phyloP scores from a whole-genome alignment of 2,888 invertebrate species.

The Phrixothrix hirtus region DNA sequence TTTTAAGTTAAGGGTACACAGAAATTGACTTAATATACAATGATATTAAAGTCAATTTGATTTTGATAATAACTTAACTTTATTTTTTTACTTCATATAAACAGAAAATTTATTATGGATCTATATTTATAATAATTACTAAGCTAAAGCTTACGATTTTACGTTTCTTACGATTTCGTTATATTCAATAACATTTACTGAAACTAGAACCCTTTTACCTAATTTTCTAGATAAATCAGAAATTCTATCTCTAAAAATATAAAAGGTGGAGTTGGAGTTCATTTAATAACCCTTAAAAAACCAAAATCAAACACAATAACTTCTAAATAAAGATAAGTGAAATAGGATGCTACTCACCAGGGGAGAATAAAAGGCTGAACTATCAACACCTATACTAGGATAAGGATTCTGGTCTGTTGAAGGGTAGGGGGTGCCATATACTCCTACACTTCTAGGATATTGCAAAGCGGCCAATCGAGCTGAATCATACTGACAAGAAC shows the following conservation, averaged over 20 bases:
- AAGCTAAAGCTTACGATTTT: too few species aligned
- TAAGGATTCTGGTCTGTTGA: constrained; percentile 92
- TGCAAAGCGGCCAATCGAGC: constrained; percentile 81
- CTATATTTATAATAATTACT: too few species aligned
- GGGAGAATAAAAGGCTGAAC: constrained; percentile 93
- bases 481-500: constrained; percentile 92
- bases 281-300: constrained; percentile 16
- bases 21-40: too few species aligned
- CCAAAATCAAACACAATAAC: constrained; percentile 35
- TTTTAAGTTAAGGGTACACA: too few species aligned
- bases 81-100: too few species aligned
- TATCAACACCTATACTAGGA: constrained; percentile 90
- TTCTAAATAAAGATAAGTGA: constrained; percentile 38
- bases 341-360: constrained; percentile 72
- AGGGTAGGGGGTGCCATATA: constrained; percentile 86
- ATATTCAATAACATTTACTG: neutral
- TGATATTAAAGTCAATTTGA: too few species aligned
- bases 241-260: constrained; percentile 4
- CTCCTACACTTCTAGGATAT: constrained; percentile 80
- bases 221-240: constrained; percentile 1
- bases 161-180: neutral
- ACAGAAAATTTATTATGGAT: too few species aligned
- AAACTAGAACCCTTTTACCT: neutral
- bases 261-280: constrained; percentile 8
- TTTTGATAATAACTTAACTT: too few species aligned